Percentiles rank a stretch among this genome's conserved stretches.
Evolutionary conservation across 2,113 vertebrate species (phyloP).

Genomic region (Phaetusa simplex): DNA sequence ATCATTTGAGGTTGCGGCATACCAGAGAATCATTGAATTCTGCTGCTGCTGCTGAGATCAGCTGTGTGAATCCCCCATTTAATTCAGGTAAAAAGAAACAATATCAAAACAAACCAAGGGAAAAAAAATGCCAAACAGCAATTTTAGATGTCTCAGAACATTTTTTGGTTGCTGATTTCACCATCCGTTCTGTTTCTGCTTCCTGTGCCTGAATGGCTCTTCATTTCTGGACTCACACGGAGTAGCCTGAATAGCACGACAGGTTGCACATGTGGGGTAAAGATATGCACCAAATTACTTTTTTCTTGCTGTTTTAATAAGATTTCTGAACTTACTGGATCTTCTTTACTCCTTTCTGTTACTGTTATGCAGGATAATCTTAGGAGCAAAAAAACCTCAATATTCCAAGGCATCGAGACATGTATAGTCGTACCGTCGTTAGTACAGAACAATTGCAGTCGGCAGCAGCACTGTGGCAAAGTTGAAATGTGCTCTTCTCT

Average conservation of each 20-base stretch:
- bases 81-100: neutral
- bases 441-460: neutral
- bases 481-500: neutral
- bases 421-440: neutral
- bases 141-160: neutral
- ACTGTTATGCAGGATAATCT: neutral
- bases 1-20: neutral
- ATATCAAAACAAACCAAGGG: neutral
- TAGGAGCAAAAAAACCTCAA: neutral
- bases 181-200: neutral
- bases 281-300: neutral
- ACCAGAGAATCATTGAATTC: neutral
- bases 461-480: neutral
- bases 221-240: neutral
- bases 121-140: neutral
- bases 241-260: neutral
- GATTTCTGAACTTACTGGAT: neutral
- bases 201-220: neutral
- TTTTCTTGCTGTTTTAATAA: neutral
- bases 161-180: neutral
- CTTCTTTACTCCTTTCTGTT: neutral
- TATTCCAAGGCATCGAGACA: neutral
- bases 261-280: neutral
- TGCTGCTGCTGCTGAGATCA: neutral
- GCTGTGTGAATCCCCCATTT: neutral